Evolutionary conservation across 2,888 invertebrate species (phyloP), one percentile per base, ranked within the genome.

Genomic region (Leptopilina syphax): DNA sequence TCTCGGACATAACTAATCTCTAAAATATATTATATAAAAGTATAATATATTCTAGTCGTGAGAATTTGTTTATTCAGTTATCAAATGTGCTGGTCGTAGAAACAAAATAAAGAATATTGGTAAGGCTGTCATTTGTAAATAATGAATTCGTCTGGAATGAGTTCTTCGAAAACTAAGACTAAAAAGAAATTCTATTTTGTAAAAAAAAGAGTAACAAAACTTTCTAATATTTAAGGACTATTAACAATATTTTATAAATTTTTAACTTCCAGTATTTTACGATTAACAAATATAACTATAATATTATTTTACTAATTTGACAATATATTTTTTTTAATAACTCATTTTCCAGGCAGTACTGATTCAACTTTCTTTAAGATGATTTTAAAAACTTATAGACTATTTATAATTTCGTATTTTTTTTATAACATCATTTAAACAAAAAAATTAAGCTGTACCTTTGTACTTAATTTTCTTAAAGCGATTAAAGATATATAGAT

Each of bases 1-100:
- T 79, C 63, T 83, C 86, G 27, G 86, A 87, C 79, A 87, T 88
- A 77, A 87, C 88, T 67, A 84, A 84, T 12, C 82, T 86, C 79
- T 87, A 77, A 85, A 44, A 44, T 44, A 44, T 44, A 44, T 44
- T 44, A 44, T 44, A 44, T 44, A 44, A 10, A 50, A 50, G 10
- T 50, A 12, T 50, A 50, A 10, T 10, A 65, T 77, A 47, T 41
- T 27, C 12, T 34, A 73, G 34, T 76, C 44, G 8, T 54, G 34
- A 73, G 13, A 63, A 68, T 47, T 13, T 79, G 18, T 60, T 77
- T 27, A 44, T 68, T 77, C 70, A 73, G 63, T 77, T 77, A 12
- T 77, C 78, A 81, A 77, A 79, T 79, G 77, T 77, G n/a, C 67
- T 77, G 27, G 12, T 67, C 10, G 41, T 27, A 70, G 68, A 70